Evolutionary conservation across 2,113 vertebrate species (phyloP).

Genomic region (Gracilinanus agilis): DNA sequence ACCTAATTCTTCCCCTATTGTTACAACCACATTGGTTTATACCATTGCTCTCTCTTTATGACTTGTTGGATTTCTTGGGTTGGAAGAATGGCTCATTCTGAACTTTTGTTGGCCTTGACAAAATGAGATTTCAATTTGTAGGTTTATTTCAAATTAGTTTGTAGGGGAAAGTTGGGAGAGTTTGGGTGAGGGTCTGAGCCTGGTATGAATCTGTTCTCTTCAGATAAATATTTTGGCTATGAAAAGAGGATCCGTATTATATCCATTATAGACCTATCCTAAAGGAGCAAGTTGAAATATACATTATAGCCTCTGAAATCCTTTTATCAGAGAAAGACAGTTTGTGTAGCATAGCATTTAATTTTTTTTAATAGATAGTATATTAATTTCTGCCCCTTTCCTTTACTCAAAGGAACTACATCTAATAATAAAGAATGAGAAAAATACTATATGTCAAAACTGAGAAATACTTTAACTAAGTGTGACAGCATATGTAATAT

Average conservation of each 20-base stretch:
- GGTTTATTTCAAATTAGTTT: neutral
- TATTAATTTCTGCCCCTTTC: neutral
- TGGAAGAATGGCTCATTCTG: neutral
- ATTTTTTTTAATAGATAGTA: neutral
- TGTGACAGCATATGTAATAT: neutral
- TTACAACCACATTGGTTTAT: neutral
- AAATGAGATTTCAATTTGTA: neutral
- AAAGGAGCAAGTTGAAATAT: neutral
- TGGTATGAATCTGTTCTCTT: neutral
- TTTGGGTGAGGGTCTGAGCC: neutral
- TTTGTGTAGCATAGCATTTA: neutral
- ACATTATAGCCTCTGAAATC: neutral
- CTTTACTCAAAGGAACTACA: neutral
- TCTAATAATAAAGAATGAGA: neutral
- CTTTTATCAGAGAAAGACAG: neutral
- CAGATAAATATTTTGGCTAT: neutral
- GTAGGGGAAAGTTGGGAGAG: neutral
- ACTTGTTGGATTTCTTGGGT: neutral
- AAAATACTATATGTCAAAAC: neutral
- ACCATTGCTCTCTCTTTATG: neutral
- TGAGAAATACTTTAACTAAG: neutral
- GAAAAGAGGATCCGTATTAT: neutral
- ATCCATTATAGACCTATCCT: neutral
- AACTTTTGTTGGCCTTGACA: neutral
- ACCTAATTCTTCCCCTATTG: neutral